phyloP scores from a whole-genome alignment of 2,113 vertebrate genomes.

The Otis tarda region DNA sequence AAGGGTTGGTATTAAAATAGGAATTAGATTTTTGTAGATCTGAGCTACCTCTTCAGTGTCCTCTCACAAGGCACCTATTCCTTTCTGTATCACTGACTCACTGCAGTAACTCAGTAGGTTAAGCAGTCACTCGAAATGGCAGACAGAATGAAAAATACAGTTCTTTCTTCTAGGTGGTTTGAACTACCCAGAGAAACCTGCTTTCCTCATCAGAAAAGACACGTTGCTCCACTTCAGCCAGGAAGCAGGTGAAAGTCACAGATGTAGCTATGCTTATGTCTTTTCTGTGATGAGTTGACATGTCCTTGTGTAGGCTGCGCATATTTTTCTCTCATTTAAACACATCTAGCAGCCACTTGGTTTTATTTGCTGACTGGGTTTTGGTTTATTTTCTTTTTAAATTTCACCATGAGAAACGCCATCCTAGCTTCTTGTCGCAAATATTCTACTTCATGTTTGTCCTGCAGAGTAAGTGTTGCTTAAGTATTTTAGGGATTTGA shows the following conservation, averaged over 20 bases:
- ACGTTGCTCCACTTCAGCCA: background rate
- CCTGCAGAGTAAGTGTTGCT: slow-evolving; percentile 25
- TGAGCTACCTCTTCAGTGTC: background rate
- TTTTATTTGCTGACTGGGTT: background rate
- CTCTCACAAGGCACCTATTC: background rate
- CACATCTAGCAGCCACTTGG: background rate
- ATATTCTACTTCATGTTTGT: slow-evolving; percentile 35
- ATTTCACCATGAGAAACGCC: background rate
- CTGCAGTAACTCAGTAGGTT: background rate
- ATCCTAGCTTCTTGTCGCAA: background rate
- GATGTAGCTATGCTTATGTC: background rate
- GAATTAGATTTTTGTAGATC: background rate
- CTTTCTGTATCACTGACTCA: background rate
- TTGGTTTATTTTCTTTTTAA: slow-evolving; percentile 1
- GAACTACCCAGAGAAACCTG: background rate
- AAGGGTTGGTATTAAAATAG: background rate
- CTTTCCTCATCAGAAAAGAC: background rate
- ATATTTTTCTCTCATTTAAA: background rate
- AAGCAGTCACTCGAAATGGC: background rate
- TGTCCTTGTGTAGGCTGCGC: background rate
- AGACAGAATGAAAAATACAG: background rate
- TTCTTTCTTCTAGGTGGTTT: background rate
- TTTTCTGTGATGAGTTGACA: background rate
- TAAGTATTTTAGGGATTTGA: slow-evolving; percentile 51
- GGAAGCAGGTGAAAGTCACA: background rate